phyloP scores from a whole-genome alignment of 1,140 invertebrate species.

The Zaprionus taronus region DNA sequence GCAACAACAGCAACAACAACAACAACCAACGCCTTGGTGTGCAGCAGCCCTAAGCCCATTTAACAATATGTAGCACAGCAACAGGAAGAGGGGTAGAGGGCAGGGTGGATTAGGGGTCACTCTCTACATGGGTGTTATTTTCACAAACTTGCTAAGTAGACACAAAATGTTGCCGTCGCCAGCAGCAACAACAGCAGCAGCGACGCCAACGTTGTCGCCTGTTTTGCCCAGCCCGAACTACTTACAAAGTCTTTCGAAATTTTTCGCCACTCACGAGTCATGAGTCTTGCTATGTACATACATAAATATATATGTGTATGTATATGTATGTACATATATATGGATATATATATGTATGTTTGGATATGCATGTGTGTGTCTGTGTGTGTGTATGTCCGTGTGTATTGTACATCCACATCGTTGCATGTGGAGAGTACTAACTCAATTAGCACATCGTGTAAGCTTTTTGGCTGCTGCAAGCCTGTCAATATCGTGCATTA shows the following conservation, averaged over 20 bases:
- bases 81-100: neutral
- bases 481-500: conserved; percentile 13
- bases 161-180: conserved; percentile 56
- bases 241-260: conserved; percentile 38
- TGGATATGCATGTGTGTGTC: conserved; percentile 9
- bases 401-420: conserved; percentile 9
- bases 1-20: conserved; percentile 15
- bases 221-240: conserved; percentile 16
- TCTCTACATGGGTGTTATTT: conserved; percentile 42
- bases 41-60: conserved; percentile 57
- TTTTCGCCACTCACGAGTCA: conserved; percentile 51
- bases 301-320: conserved; percentile 3
- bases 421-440: conserved; percentile 63
- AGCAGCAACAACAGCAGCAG: neutral
- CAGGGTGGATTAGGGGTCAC: neutral
- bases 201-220: conserved; percentile 32
- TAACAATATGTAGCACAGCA: conserved; percentile 25
- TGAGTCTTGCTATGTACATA: conserved; percentile 10
- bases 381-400: conserved; percentile 12
- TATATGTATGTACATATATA: conserved; percentile 18
- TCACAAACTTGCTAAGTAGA: conserved; percentile 77
- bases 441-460: conserved; percentile 79
- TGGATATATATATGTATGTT: conserved; percentile 19
- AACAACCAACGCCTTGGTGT: conserved; percentile 34
- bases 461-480: conserved; percentile 34